phyloP scores from a whole-genome alignment of 2,113 vertebrate species.

The Sapajus apella region DNA sequence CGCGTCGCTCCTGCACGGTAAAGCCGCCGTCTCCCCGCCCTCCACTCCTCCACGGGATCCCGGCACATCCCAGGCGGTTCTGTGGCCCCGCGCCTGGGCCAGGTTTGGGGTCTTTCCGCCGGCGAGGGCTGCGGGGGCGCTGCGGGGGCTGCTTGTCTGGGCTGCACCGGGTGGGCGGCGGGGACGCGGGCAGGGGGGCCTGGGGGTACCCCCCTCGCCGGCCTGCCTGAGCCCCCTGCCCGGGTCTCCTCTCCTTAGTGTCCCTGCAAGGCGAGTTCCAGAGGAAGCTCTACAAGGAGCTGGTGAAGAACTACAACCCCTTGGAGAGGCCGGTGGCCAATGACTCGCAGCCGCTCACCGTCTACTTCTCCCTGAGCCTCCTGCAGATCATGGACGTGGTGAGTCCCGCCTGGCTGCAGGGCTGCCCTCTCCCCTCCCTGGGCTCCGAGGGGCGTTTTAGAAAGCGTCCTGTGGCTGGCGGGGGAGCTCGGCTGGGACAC shows the following conservation, averaged over 20 bases:
- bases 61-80: not conserved
- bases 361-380: conserved; percentile 92
- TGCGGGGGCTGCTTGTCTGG: not conserved
- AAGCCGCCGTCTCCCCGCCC: conserved; percentile 18
- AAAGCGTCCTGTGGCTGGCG: rapidly evolving
- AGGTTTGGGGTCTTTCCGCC: not conserved
- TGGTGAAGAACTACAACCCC: conserved; percentile 90
- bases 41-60: not conserved
- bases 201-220: not conserved
- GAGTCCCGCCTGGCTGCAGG: conserved; percentile 60
- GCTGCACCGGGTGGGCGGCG: not conserved
- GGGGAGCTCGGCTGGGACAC: not conserved
- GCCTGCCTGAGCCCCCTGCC: conserved; percentile 40
- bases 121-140: not conserved
- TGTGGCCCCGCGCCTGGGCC: not conserved
- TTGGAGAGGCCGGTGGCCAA: conserved; percentile 93
- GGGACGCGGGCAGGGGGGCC: not conserved
- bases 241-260: conserved; percentile 73
- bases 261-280: conserved; percentile 93
- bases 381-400: conserved; percentile 99
- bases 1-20: conserved; percentile 82
- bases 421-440: not conserved
- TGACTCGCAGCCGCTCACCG: conserved; percentile 92
- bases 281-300: conserved; percentile 90
- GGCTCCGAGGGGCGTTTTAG: not conserved